Base-by-base conservation (phyloP, 2,113 vertebrate genomes). In the Microtus richardsoni region DNA sequence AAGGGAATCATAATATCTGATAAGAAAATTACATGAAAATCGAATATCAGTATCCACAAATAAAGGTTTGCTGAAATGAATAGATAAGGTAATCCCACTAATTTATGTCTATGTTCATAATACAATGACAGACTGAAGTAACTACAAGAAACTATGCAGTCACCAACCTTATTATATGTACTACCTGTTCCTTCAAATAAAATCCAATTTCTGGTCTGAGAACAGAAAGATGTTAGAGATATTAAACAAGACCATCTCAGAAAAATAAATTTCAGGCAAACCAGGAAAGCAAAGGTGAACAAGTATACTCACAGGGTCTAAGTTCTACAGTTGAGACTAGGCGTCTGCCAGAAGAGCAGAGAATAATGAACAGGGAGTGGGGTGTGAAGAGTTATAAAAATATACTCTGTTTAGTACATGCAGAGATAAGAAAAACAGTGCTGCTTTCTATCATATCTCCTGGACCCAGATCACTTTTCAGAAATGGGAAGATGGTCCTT, bases 181-280 rank as follows among this genome's bases (percentile, higher is more conserved):
- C 24, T 68, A 19, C 58, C 16, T 30, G 28, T 24, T 24, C 41
- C n/a, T 94, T 93, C 28, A 12, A 60, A 78, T 47, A 22, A 62
- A 44, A 0, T 44, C 30, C 8, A 33, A 12, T 80, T 68, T 10
- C 88, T 83, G 3, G 24, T 58, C 44, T 91, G 85, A 88, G 36
- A 73, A 16, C 7, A 21, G 68, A 74, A 94, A 90, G 13, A 21
- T 54, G 24, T 83, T 90, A 75, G 33, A 86, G 54, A 62, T 70
- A 11, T 58, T 83, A 95, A 62, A 70, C 71, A 91, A 93, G 16
- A 95, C 58, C 22, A 90, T 60, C 58, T 77, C 79, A 84, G 80
- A 96, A 47, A 89, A 93, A 84, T 60, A 58, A 75, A 78, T 94
- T 97, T 86, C 47, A 93, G 33, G 33, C 73, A 94, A 96, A 74